These are phyloP conservation scores for Sorex araneus DNA, from an alignment of 2,113 vertebrate species.

Conservation along the genomic window DNA sequence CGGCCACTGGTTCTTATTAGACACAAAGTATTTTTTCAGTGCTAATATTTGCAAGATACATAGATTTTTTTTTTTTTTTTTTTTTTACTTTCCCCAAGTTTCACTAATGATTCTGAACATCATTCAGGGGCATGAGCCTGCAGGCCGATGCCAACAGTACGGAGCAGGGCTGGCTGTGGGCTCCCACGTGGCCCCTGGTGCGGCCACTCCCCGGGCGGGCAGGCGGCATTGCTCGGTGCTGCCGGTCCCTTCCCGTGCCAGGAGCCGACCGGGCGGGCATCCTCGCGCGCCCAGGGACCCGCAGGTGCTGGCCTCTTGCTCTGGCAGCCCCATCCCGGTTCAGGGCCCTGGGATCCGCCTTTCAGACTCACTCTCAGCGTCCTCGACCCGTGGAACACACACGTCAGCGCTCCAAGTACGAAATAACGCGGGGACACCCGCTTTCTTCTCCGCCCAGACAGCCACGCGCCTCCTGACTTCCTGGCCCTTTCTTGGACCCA, in stretches of 20 bases:
- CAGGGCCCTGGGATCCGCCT: no score
- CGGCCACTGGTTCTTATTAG: not conserved
- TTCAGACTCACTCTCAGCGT: no score
- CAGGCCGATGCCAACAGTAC: not conserved
- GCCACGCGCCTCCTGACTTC: no score
- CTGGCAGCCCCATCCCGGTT: no score
- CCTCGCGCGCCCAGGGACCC: no score
- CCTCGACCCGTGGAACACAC: no score
- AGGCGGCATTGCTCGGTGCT: not conserved
- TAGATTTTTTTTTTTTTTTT: not conserved
- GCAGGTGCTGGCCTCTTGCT: no score
- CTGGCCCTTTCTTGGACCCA: no score
- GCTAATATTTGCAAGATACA: conserved; percentile 17
- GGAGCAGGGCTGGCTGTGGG: not conserved
- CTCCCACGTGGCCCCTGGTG: not conserved
- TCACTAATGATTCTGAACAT: not conserved
- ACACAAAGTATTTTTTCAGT: not conserved
- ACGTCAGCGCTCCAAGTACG: no score
- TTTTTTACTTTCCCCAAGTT: not conserved
- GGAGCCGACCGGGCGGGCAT: not conserved
- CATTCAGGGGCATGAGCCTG: not conserved
- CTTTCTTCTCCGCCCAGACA: no score
- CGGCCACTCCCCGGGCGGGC: no score
- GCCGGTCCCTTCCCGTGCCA: not conserved
- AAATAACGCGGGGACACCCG: no score